These are phyloP conservation scores for Platalea minor DNA, from an alignment of 2,797 vertebrate genomes.

Conservation along the genomic window DNA sequence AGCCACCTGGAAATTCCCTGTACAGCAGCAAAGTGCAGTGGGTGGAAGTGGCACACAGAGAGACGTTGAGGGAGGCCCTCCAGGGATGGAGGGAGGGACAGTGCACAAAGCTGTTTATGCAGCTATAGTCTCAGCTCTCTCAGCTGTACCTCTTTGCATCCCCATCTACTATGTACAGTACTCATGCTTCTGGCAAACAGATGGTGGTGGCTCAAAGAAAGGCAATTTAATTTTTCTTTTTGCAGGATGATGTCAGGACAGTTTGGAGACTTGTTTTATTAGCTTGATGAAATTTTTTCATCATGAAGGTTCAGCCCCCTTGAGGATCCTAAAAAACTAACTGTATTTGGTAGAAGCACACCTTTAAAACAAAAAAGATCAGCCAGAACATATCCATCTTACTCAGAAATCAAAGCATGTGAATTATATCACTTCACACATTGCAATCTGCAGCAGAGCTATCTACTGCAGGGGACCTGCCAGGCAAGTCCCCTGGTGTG, in stretches of 20 bases:
- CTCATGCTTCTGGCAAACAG: not conserved
- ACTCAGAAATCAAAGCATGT: not conserved
- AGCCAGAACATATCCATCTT: not conserved
- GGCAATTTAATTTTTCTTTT: not conserved
- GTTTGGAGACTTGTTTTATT: not conserved
- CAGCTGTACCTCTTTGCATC: not conserved
- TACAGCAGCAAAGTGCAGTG: not conserved
- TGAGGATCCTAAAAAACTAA: not conserved
- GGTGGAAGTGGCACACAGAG: not conserved
- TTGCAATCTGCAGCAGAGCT: not conserved
- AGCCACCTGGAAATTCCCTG: constrained; percentile 51
- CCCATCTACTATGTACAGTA: not conserved
- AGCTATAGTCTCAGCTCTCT: not conserved
- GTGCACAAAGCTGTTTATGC: not conserved
- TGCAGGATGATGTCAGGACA: not conserved
- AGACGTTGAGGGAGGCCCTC: not conserved
- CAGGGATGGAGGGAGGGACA: not conserved
- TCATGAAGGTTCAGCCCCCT: not conserved
- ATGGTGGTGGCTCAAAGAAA: constrained; percentile 10
- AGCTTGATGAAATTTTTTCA: not conserved
- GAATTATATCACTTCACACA: not conserved
- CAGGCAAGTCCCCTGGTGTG: not conserved
- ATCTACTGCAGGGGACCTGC: not conserved
- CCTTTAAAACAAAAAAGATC: not conserved
- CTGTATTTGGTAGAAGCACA: not conserved